phyloP scores from a whole-genome alignment of 2,797 vertebrate genomes.

The Poecilia wingei region DNA sequence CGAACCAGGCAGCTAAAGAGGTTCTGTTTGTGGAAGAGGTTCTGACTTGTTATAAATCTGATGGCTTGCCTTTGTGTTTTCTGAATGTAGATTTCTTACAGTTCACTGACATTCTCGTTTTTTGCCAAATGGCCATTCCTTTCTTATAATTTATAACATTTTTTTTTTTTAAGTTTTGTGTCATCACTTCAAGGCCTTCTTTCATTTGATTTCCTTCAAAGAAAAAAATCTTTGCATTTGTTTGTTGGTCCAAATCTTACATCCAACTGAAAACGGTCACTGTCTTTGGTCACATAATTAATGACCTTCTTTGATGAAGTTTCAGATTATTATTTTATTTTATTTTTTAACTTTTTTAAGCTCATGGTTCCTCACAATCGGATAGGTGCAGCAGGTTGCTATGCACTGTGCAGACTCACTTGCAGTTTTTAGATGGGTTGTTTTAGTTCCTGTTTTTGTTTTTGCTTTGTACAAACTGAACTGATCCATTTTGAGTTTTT shows the following conservation, averaged over 20 bases:
- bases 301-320: neutral
- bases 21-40: neutral
- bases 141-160: neutral
- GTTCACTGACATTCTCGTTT: neutral
- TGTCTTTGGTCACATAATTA: neutral
- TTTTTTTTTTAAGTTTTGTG: neutral
- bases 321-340: neutral
- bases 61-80: neutral
- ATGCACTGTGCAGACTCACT: neutral
- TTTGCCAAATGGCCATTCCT: neutral
- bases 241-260: neutral
- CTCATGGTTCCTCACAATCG: no score
- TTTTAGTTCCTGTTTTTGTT: neutral
- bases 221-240: neutral
- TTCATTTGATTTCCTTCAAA: neutral
- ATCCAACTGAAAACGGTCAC: neutral
- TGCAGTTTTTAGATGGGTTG: neutral
- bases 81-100: neutral
- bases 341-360: neutral
- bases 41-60: neutral
- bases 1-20: neutral
- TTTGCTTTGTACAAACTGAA: neutral
- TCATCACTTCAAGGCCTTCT: neutral
- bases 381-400: neutral
- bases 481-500: neutral